Base-by-base conservation (phyloP, 1,140 invertebrate species). In the Drosophila kepulauana region DNA sequence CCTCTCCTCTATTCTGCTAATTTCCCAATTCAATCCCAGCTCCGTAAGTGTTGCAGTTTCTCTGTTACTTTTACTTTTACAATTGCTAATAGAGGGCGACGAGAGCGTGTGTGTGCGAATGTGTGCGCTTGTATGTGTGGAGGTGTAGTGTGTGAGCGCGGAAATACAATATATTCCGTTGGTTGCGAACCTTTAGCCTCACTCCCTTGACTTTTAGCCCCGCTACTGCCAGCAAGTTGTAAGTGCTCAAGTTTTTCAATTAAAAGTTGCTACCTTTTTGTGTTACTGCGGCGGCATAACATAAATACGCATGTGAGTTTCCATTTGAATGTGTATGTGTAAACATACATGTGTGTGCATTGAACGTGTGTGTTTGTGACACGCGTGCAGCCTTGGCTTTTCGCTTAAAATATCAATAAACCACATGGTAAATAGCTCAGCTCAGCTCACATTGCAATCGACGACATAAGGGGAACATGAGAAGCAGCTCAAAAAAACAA, bases 201-300 rank as follows among this genome's bases (percentile, higher is more conserved):
- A 43, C 10, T 30, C 25, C 51, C 13, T 52, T 56, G 63, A 65
- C 51, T 65, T 65, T 56, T 10, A 3, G 7, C 8, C 5, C n/a
- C 13, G 45, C 45, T 68, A 48, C 41, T 68, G 84, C 67, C 78
- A 58, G 84, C 84, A 88, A 89, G 78, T 88, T 88, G 85, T 89
- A 88, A 88, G 84, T 89, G 85, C 84, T 82, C 84, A 88, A 88
- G 85, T 88, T 88, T 88, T 88, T 88, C 85, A 88, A 88, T 89
- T 88, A 89, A 89, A 88, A 88, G 86, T 89, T 88, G 85, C 86
- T 81, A 89, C 85, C 81, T 89, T 89, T 88, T 88, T 88, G 85
- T 89, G 86, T 85, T 81, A 79, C 82, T 87, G 82, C 65, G 71
- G 79, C 79, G 64, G 79, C 75, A 82, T 79, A 84, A 80, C 84